Evolutionary conservation across 2,888 invertebrate genomes (phyloP).

Genomic region (Nephrocerus scutellatus): DNA sequence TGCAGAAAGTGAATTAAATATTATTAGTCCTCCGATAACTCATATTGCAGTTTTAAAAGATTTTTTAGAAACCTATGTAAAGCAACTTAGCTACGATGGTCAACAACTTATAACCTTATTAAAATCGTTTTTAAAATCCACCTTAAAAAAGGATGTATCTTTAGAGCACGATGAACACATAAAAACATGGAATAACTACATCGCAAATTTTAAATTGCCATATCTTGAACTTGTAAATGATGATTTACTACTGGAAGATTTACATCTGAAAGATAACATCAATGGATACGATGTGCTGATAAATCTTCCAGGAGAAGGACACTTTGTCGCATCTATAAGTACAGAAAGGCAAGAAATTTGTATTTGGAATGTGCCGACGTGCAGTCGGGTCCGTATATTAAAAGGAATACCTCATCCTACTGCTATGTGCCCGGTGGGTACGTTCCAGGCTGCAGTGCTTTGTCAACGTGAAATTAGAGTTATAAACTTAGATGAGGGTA

Average conservation of each 20-base stretch:
- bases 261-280: conserved; percentile 24
- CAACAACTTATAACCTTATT: conserved; percentile 73
- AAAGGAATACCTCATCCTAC: conserved; percentile 71
- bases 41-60: conserved; percentile 50
- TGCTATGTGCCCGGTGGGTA: conserved; percentile 69
- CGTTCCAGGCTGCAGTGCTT: conserved; percentile 68
- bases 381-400: conserved; percentile 61
- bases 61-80: conserved; percentile 63
- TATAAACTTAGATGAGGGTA: conserved; percentile 71
- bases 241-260: conserved; percentile 34
- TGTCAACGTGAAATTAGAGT: conserved; percentile 74
- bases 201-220: conserved; percentile 48
- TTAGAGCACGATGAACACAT: conserved; percentile 39
- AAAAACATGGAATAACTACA: conserved; percentile 39
- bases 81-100: conserved; percentile 72
- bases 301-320: conserved; percentile 51
- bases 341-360: conserved; percentile 69
- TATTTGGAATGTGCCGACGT: conserved; percentile 70
- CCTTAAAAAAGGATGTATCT: conserved; percentile 30
- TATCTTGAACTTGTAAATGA: conserved; percentile 41
- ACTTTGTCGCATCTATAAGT: conserved; percentile 68
- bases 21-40: conserved; percentile 42
- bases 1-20: conserved; percentile 32
- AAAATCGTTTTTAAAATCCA: conserved; percentile 49
- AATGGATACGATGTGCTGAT: conserved; percentile 47